These are phyloP conservation scores for Eristalis pertinax DNA, from an alignment of 2,888 invertebrate species.

Conservation along the genomic window DNA sequence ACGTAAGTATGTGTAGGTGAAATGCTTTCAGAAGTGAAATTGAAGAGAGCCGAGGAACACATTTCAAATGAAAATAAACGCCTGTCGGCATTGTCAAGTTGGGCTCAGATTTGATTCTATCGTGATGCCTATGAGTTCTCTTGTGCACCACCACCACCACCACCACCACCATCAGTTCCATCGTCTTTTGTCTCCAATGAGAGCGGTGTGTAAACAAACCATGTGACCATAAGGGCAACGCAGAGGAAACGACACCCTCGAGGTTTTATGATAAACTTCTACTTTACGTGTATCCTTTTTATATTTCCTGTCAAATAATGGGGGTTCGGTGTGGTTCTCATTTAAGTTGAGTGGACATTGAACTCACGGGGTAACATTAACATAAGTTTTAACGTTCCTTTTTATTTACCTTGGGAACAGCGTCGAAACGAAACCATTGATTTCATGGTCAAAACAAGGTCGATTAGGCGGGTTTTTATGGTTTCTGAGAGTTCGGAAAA, in stretches of 20 bases:
- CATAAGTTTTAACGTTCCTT: constrained; percentile 23
- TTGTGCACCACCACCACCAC: not conserved
- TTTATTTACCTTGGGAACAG: constrained; percentile 17
- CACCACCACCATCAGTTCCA: not conserved
- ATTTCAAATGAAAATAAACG: constrained; percentile 69
- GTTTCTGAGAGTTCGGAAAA: not conserved
- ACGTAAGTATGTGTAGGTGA: constrained; percentile 39
- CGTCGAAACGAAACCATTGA: not conserved
- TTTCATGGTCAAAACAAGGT: constrained; percentile 8
- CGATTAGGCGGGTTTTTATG: constrained; percentile 3
- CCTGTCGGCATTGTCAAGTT: constrained; percentile 68
- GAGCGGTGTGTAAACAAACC: constrained; percentile 44
- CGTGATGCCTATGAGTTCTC: constrained; percentile 49
- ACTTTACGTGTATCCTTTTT: constrained; percentile 40
- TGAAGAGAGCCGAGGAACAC: constrained; percentile 35
- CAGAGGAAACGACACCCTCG: constrained; percentile 57
- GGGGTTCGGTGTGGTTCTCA: constrained; percentile 23
- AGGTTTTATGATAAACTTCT: constrained; percentile 66
- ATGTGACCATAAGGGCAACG: constrained; percentile 64
- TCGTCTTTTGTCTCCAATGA: not conserved
- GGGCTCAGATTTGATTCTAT: constrained; percentile 58
- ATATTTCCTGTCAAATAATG: constrained; percentile 44
- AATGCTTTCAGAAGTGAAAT: constrained; percentile 61
- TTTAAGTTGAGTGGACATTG: constrained; percentile 57
- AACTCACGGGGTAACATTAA: constrained; percentile 46